phyloP scores from a whole-genome alignment of 2,113 vertebrate species.

The Eptesicus fuscus region DNA sequence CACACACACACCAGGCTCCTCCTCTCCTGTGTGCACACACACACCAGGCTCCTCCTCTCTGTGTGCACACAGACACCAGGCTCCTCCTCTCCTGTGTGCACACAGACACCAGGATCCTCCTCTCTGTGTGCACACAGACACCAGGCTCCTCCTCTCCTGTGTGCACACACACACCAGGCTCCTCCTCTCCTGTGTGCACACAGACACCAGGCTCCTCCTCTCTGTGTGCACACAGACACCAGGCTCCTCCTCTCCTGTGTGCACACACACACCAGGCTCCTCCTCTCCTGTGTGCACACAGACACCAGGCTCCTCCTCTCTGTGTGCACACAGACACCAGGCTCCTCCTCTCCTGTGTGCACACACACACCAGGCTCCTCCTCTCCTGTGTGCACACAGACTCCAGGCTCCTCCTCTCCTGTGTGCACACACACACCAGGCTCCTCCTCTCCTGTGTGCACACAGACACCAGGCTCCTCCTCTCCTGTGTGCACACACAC shows the following conservation, averaged over 20 bases:
- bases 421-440: background rate
- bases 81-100: background rate
- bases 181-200: no score
- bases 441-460: background rate
- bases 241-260: background rate
- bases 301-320: no score
- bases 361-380: no score
- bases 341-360: background rate
- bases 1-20: no score
- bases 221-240: background rate
- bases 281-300: background rate
- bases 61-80: rapidly evolving
- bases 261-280: no score
- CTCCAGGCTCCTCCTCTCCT: no score
- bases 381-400: background rate
- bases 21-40: background rate
- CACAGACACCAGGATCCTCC: no score
- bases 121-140: no score
- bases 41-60: no score
- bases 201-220: background rate
- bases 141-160: background rate
- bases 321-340: no score
- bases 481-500: background rate
- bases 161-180: background rate
- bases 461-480: no score